These are phyloP conservation scores for Osmerus mordax DNA, from an alignment of 2,113 vertebrate species.

Conservation along the genomic window DNA sequence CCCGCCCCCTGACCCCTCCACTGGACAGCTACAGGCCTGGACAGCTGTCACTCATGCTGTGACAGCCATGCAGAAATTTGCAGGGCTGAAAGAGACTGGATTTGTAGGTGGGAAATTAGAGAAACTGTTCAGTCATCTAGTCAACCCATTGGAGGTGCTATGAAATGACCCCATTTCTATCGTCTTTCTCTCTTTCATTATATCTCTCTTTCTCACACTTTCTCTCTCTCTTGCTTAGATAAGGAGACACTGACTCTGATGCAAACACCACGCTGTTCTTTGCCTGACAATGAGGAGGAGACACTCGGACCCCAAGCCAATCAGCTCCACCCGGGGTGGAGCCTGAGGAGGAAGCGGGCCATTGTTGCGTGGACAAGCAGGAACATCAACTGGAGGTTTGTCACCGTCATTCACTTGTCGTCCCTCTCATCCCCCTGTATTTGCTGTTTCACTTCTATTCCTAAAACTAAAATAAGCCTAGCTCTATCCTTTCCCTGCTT, in stretches of 20 bases:
- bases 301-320: not conserved
- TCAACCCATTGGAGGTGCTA: too few relatives aligned
- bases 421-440: not conserved
- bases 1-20: slow-evolving; percentile 63
- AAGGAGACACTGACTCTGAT: slow-evolving; percentile 66
- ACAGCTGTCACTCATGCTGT: slow-evolving; percentile 69
- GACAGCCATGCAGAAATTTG: slow-evolving; percentile 73
- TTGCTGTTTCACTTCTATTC: not conserved
- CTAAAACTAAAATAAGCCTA: not conserved
- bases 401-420: not conserved
- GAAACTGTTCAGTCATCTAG: too few relatives aligned
- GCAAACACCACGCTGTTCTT: slow-evolving; percentile 70
- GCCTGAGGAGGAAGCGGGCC: slow-evolving; percentile 34
- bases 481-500: not conserved
- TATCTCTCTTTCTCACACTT: not conserved
- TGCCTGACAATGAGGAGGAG: slow-evolving; percentile 64
- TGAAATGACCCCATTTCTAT: not conserved
- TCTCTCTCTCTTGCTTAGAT: slow-evolving; percentile 50
- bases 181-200: not conserved
- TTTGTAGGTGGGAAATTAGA: slow-evolving; percentile 55
- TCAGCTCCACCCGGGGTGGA: slow-evolving; percentile 13
- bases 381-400: slow-evolving; percentile 77
- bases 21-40: slow-evolving; percentile 73
- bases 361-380: slow-evolving; percentile 58
- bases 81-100: slow-evolving; percentile 70